Base-by-base conservation (phyloP, 2,113 vertebrate species). In the Nothobranchius kuhntae region DNA sequence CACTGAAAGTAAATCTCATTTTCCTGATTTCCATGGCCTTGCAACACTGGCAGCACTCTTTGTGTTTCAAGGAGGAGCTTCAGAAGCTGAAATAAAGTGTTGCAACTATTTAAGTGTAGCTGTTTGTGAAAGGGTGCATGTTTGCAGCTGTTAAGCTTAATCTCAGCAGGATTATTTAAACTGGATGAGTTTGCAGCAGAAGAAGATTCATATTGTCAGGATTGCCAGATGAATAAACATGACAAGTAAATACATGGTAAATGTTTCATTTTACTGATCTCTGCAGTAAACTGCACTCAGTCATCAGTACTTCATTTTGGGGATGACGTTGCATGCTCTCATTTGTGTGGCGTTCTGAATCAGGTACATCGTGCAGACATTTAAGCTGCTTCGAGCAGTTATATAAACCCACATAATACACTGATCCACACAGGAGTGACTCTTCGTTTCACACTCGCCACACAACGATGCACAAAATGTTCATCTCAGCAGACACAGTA, bases 371-470 rank as follows among this genome's bases (percentile, higher is more conserved):
- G 1, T 36, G 63, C 48, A 62, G 67, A 13, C 66, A 64, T 68
- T 52, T 87, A 82, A 88, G 77, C 81, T 62, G 61, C 62, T 59
- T 64, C 14, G 58, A 81, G 70, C 67, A 57, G 83, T 88, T 88
- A 87, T 52, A 83, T 87, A 87, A 90, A 76, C 50, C 61, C 57
- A 63, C 45, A 71, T 65, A 50, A 70, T 61, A 26, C 66, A 12
- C 30, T 38, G 66, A 86, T 73, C 71, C 17, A 0, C 68, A 62
- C 9, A 35, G 62, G 47, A 44, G 36, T 12, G 13, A 67, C 30
- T 58, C 53, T 52, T 62, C 9, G 35, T 77, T 66, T 71, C 40
- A 47, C 62, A 48, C 52, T 58, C 9, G 14, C n/a, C 13, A 30
- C 53, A 48, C 9, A 65, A 8, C 30, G 26, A 53, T 7, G 11